These are phyloP conservation scores for Liopterus haemorrhoidalis DNA, from an alignment of 2,888 invertebrate species.

Conservation along the genomic window DNA sequence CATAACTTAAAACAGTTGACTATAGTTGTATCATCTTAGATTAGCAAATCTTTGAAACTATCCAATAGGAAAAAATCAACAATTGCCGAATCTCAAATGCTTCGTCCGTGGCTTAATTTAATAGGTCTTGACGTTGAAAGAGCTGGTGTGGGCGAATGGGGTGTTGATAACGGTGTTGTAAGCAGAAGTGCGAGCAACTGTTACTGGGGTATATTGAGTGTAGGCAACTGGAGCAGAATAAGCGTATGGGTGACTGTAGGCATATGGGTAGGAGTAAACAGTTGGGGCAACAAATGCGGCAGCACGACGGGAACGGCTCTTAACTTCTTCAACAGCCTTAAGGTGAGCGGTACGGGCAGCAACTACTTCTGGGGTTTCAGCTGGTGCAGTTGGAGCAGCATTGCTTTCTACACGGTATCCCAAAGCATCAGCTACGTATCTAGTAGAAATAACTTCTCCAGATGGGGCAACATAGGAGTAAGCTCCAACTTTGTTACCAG, in stretches of 20 bases:
- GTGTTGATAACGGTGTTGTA: constrained; percentile 23
- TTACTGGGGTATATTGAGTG: too few relatives aligned
- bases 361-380: constrained; percentile 41
- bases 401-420: constrained; percentile 46
- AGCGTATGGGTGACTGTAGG: constrained; percentile 25
- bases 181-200: constrained; percentile 34
- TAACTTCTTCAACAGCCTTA: constrained; percentile 40
- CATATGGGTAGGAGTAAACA: constrained; percentile 29
- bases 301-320: constrained; percentile 32
- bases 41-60: constrained; percentile 17
- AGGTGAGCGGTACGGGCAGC: constrained; percentile 46
- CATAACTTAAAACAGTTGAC: constrained; percentile 20
- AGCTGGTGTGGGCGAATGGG: too few relatives aligned
- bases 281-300: constrained; percentile 1
- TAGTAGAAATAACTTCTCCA: constrained; percentile 44
- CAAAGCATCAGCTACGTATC: constrained; percentile 45
- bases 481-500: constrained; percentile 44
- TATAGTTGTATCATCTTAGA: constrained; percentile 12
- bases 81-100: constrained; percentile 7
- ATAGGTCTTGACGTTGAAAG: too few relatives aligned
- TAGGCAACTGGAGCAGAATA: constrained; percentile 28
- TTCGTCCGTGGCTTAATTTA: too few relatives aligned
- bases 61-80: constrained; percentile 14
- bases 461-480: constrained; percentile 48
- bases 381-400: constrained; percentile 35